Evolutionary conservation across 64 coral and sea anemone species (phyloP).

Genomic region (Stylophora pistillata): DNA sequence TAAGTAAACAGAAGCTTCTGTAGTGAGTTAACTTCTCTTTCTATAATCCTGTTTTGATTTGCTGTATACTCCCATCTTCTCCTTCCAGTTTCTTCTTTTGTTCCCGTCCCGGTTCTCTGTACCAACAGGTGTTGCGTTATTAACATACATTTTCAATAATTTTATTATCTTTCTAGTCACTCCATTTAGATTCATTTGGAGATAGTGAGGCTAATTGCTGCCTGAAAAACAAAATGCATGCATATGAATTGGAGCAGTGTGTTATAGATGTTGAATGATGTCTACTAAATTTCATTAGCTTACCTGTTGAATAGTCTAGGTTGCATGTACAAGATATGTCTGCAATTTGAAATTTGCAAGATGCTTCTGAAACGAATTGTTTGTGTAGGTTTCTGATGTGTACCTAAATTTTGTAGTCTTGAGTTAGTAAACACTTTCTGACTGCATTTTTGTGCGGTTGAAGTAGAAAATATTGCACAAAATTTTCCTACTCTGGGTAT

Average conservation of each 20-base stretch:
- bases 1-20: not conserved
- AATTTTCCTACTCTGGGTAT: too few relatives aligned
- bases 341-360: too few relatives aligned
- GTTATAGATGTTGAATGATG: not conserved
- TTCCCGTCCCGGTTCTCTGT: not conserved
- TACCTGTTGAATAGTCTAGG: too few relatives aligned
- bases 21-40: not conserved
- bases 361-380: too few relatives aligned
- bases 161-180: conserved; percentile 40
- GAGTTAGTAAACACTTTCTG: too few relatives aligned
- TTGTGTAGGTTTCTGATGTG: too few relatives aligned
- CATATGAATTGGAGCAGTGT: not conserved
- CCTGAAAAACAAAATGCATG: conserved; percentile 20
- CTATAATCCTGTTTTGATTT: not conserved
- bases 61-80: not conserved
- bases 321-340: too few relatives aligned
- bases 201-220: conserved; percentile 29
- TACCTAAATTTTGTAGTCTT: too few relatives aligned
- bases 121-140: conserved; percentile 21
- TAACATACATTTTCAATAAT: conserved; percentile 31
- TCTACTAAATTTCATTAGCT: too few relatives aligned
- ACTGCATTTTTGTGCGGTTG: too few relatives aligned
- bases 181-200: conserved; percentile 18
- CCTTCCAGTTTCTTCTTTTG: not conserved
- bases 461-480: too few relatives aligned